These are phyloP conservation scores for Takifugu ocellatus DNA, from an alignment of 2,797 vertebrate genomes.

Conservation along the genomic window DNA sequence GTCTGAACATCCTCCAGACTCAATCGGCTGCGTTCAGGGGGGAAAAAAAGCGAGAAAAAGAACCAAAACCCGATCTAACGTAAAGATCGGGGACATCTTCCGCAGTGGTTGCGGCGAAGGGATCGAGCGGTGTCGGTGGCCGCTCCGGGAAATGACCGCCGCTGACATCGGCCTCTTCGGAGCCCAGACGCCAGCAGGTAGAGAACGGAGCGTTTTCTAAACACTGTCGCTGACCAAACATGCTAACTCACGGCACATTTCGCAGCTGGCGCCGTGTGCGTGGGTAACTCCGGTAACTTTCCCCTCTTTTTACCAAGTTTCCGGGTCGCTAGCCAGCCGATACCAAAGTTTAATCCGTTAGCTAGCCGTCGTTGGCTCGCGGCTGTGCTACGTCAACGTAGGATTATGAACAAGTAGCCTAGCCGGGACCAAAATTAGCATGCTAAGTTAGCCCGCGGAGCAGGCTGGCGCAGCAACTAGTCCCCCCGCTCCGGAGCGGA, in stretches of 20 bases:
- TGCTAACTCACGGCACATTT: conserved; percentile 19
- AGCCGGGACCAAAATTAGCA: conserved; percentile 64
- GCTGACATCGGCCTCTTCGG: conserved; percentile 79
- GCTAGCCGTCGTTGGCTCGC: conserved; percentile 53
- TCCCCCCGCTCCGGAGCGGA: conserved; percentile 31
- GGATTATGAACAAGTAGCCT: conserved; percentile 47
- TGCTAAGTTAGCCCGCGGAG: conserved; percentile 67
- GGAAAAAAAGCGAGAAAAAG: background rate
- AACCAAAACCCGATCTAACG: conserved; percentile 26
- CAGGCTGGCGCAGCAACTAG: conserved; percentile 52
- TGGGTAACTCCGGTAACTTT: conserved; percentile 42
- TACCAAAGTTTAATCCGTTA: conserved; percentile 63
- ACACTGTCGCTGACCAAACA: conserved; percentile 33
- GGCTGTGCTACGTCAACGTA: conserved; percentile 57
- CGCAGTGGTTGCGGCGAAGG: conserved; percentile 45
- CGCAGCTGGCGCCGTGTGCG: background rate
- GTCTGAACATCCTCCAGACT: conserved; percentile 25
- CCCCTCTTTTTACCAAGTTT: conserved; percentile 30
- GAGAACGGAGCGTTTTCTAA: conserved; percentile 48
- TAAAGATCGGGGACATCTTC: conserved; percentile 57
- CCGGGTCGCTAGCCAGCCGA: conserved; percentile 28
- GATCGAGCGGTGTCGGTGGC: conserved; percentile 54
- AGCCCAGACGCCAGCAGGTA: conserved; percentile 66
- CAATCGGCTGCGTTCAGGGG: too few relatives aligned
- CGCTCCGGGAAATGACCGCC: conserved; percentile 77